Conservation (phyloP, 2,113 vertebrate genomes). For the Sigmodon hispidus region DNA sequence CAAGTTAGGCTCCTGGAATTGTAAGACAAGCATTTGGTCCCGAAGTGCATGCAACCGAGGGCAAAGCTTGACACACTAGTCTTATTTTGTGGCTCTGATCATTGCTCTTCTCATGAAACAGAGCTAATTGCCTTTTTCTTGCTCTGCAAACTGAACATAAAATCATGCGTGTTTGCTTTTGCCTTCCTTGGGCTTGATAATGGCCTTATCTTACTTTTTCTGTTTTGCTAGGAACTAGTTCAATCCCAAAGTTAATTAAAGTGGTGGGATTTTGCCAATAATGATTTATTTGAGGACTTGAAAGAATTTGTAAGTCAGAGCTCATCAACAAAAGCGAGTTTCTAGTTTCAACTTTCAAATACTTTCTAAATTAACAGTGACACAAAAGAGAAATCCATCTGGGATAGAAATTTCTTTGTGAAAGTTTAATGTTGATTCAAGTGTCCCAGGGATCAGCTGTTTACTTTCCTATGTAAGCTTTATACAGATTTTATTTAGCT, state of each 20-base stretch:
- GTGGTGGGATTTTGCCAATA: conserved; percentile 38
- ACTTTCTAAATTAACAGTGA: conserved; percentile 49
- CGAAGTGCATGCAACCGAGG: not conserved
- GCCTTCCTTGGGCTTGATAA: not conserved
- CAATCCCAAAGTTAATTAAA: conserved; percentile 62
- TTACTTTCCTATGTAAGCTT: conserved; percentile 62
- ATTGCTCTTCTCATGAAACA: conserved; percentile 41
- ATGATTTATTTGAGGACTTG: conserved; percentile 57
- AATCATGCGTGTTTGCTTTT: conserved; percentile 21
- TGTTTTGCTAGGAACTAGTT: conserved; percentile 55
- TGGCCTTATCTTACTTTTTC: conserved; percentile 56
- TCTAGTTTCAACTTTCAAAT: conserved; percentile 59
- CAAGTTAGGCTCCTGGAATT: not conserved
- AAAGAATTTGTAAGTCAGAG: conserved; percentile 43
- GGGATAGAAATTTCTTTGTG: conserved; percentile 40
- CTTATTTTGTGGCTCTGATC: not conserved
- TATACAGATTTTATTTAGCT: conserved; percentile 57
- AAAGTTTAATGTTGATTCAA: conserved; percentile 58
- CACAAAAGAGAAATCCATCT: conserved; percentile 46
- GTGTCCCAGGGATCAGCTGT: conserved; percentile 16
- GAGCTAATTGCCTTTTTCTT: conserved; percentile 38
- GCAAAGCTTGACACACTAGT: not conserved
- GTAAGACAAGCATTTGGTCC: not conserved
- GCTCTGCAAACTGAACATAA: conserved; percentile 9
- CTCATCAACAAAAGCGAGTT: conserved; percentile 49